phyloP scores from a whole-genome alignment of 2,113 vertebrate genomes.

The Percopsis transmontana region DNA sequence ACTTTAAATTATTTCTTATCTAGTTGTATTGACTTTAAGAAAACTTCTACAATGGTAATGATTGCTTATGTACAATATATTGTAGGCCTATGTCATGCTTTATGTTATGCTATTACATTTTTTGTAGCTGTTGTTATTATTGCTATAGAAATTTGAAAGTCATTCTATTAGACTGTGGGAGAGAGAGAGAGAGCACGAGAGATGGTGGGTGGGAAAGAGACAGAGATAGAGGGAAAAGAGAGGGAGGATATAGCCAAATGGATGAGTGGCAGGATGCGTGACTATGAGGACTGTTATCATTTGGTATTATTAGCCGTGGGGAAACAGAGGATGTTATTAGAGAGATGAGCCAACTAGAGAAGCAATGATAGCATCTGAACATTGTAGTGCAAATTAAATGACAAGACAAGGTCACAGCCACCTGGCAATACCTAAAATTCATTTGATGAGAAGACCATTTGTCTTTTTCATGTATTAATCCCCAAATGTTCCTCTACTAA shows the following conservation, averaged over 20 bases:
- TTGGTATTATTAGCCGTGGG: background rate
- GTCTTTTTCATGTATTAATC: background rate
- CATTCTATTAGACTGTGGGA: background rate
- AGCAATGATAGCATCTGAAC: background rate
- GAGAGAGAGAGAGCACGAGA: background rate
- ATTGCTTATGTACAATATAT: no score
- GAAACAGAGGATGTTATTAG: constrained; percentile 5
- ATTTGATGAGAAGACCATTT: background rate
- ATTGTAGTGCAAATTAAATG: background rate
- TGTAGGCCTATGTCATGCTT: no score
- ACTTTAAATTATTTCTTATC: no score
- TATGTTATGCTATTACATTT: no score
- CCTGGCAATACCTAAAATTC: no score
- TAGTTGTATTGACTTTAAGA: no score
- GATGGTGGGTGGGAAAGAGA: background rate
- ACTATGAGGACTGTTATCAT: background rate
- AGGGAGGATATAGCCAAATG: background rate
- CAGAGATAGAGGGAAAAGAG: background rate
- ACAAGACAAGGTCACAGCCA: background rate
- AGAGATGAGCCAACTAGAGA: background rate
- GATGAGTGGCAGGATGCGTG: background rate
- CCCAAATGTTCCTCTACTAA: no score
- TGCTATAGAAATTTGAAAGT: constrained; percentile 9
- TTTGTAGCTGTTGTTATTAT: no score
- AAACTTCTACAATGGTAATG: no score